Percentiles rank a stretch among this genome's conserved stretches.
Evolutionary conservation across 2,888 invertebrate genomes (phyloP).

Genomic region (Drosophila atripex): DNA sequence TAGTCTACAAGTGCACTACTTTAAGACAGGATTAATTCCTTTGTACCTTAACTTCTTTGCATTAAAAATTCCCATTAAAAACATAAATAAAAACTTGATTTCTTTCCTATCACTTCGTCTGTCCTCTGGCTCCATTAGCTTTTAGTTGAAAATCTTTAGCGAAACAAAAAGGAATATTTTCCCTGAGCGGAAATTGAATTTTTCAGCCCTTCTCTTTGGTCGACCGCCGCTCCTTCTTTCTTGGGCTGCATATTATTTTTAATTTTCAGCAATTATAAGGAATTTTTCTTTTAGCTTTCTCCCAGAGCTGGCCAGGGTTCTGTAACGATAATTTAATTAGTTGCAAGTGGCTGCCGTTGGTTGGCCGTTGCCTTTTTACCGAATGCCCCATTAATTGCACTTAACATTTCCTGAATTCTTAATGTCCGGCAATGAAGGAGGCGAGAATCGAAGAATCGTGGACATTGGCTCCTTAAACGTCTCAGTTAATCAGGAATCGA

Average conservation of each 20-base stretch:
- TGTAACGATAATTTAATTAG: slow-evolving; percentile 78
- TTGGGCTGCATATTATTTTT: slow-evolving; percentile 49
- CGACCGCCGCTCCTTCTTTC: slow-evolving; percentile 6
- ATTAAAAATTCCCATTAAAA: not conserved
- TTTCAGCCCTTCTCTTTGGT: slow-evolving; percentile 44
- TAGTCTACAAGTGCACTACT: too few relatives aligned
- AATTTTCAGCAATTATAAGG: slow-evolving; percentile 69
- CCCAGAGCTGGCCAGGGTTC: slow-evolving; percentile 6
- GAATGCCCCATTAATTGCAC: slow-evolving; percentile 71
- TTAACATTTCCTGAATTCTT: slow-evolving; percentile 72
- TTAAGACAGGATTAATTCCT: too few relatives aligned
- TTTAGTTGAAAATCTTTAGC: slow-evolving; percentile 14
- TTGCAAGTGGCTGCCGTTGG: slow-evolving; percentile 61
- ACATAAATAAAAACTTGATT: slow-evolving; percentile 18
- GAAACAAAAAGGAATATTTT: slow-evolving; percentile 8
- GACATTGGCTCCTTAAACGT: slow-evolving; percentile 47
- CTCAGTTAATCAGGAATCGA: slow-evolving; percentile 69
- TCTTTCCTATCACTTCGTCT: not conserved
- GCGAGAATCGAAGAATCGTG: not conserved
- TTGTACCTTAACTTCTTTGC: too few relatives aligned
- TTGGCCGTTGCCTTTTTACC: slow-evolving; percentile 28
- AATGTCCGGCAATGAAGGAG: slow-evolving; percentile 44
- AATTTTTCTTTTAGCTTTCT: slow-evolving; percentile 42
- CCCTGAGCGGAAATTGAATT: slow-evolving; percentile 66
- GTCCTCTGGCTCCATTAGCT: slow-evolving; percentile 31